phyloP scores from a whole-genome alignment of 2,888 invertebrate species.

The Argynnis bischoffii region DNA sequence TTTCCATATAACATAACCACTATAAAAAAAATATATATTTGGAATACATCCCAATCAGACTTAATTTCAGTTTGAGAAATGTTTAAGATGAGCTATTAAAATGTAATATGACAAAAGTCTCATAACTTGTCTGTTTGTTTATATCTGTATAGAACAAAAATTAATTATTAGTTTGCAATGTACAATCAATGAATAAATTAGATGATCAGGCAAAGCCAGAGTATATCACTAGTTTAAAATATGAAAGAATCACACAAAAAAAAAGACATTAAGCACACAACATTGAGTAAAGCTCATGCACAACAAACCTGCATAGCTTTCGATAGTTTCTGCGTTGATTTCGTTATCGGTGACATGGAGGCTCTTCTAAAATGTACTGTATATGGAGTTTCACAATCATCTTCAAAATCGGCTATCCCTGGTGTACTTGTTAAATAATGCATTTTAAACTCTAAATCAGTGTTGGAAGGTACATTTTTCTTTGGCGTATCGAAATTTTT shows the following conservation, averaged over 20 bases:
- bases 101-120: too few species aligned
- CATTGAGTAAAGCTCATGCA: conserved; percentile 6
- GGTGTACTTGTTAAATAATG: conserved; percentile 77
- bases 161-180: too few species aligned
- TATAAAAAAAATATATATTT: too few species aligned
- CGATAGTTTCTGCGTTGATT: conserved; percentile 92
- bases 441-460: conserved; percentile 52
- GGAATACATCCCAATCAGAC: too few species aligned
- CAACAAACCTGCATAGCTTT: conserved; percentile 93
- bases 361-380: conserved; percentile 82
- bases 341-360: conserved; percentile 94
- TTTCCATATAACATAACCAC: too few species aligned
- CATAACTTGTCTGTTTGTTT: too few species aligned
- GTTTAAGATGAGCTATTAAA: too few species aligned
- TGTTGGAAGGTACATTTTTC: conserved; percentile 46
- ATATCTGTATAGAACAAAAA: too few species aligned
- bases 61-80: too few species aligned
- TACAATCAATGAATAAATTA: too few species aligned
- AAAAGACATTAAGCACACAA: conserved; percentile 7
- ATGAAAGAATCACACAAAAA: conserved; percentile 6
- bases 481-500: conserved; percentile 56
- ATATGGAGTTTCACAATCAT: conserved; percentile 69
- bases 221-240: background rate
- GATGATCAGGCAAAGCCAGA: background rate
- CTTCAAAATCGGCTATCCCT: conserved; percentile 62